Conservation (phyloP, 53 echinoderm and acorn worm species). For the Holothuria scabra region DNA sequence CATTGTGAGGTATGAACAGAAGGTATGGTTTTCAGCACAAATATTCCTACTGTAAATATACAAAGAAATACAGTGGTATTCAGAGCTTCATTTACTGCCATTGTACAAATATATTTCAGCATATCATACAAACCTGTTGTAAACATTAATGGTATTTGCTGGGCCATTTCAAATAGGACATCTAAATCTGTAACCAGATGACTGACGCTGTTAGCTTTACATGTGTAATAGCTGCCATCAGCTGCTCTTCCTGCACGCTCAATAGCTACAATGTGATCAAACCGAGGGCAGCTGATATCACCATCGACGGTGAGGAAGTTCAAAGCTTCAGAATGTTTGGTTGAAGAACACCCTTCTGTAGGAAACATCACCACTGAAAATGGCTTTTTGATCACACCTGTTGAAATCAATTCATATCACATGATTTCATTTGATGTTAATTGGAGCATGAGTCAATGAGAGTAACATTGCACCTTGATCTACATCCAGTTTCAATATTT, state of each 20-base stretch:
- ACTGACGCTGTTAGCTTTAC: conserved; percentile 47
- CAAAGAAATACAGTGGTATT: too few relatives aligned
- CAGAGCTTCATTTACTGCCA: too few relatives aligned
- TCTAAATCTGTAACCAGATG: conserved; percentile 61
- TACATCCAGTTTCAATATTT: too few relatives aligned
- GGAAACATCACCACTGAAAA: conserved; percentile 73
- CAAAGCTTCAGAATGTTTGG: conserved; percentile 53
- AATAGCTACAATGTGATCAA: conserved; percentile 86
- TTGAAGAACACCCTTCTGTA: conserved; percentile 49
- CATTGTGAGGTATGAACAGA: too few relatives aligned
- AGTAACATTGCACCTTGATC: too few relatives aligned
- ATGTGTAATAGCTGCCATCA: conserved; percentile 70
- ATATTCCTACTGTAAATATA: too few relatives aligned
- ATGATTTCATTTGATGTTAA: too few relatives aligned
- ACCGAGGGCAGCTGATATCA: conserved; percentile 51
- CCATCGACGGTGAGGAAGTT: conserved; percentile 60
- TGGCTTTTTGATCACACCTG: conserved; percentile 56
- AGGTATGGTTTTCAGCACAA: too few relatives aligned
- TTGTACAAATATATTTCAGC: background rate
- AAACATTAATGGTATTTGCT: conserved; percentile 63
- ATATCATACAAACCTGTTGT: conserved; percentile 82
- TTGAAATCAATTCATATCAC: background rate
- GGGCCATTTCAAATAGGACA: conserved; percentile 75
- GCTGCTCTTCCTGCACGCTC: conserved; percentile 65
- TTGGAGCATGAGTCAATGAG: too few relatives aligned